Base-by-base conservation (phyloP, 2,113 vertebrate genomes). In the Chaetops frenatus region DNA sequence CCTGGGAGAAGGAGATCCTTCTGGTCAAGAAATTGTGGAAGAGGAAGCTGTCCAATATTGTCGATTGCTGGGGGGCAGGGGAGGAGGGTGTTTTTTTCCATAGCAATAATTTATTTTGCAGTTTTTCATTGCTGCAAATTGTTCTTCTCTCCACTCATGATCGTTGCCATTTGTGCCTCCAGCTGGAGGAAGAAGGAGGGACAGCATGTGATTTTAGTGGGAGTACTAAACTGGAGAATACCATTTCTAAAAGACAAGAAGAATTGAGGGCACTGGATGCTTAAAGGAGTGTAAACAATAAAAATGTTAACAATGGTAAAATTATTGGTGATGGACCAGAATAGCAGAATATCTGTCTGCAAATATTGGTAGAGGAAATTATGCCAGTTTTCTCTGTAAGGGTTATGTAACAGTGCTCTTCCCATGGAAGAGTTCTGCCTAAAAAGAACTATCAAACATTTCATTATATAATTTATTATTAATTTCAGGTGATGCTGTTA, bases 401-500 rank as follows among this genome's bases (percentile, higher is more conserved):
- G 19, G 28, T 50, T 81, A 18, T 50, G 9, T 33, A 92, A 57
- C 50, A 50, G 11, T 64, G 8, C 13, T 62, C 12, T 88, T 67
- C 8, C 20, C 6, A 35, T 66, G 36, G 67, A 77, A 83, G 27
- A 15, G 15, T 70, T 91, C 20, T 40, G 6, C 19, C 35, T 78
- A 20, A 86, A 86, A 78, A 28, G 8, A n/a, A 19, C 62, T 81
- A 56, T 93, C 58, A 81, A 74, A 71, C 18, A 58, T 24, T 83
- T 95, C 51, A 83, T 66, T 93, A 88, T 77, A 44, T 89, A 81
- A 83, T 81, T 96, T 95, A 38, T 50, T 94, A 33, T 70, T 47
- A 25, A 71, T 67, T 92, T 96, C 57, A 94, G 90, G 81, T 84
- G 42, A 70, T 85, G 56, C 57, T 91, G 21, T 69, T 97, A 90